These are phyloP conservation scores for Eriosoma lanigerum DNA, from an alignment of 1,140 invertebrate genomes.

Conservation along the genomic window DNA sequence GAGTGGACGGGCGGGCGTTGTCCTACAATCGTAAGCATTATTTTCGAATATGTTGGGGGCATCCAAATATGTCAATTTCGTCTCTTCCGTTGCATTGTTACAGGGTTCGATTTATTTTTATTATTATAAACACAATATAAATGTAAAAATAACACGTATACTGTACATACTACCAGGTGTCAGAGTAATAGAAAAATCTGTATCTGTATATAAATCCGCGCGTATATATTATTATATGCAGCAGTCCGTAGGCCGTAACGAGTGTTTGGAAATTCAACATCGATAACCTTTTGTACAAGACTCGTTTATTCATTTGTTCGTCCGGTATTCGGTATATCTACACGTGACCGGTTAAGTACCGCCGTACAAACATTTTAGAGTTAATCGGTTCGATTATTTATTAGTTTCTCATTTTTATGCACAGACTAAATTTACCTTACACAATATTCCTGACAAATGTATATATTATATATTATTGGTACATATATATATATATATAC, in stretches of 20 bases:
- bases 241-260: constrained; percentile 18
- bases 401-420: constrained; percentile 18
- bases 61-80: constrained; percentile 11
- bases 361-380: constrained; percentile 34
- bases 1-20: too few species aligned
- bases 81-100: not conserved
- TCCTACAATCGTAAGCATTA: not conserved
- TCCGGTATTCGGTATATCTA: not conserved
- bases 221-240: not conserved
- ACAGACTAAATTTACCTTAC: not conserved
- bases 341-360: constrained; percentile 43
- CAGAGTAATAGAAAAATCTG: constrained; percentile 28
- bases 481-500: not conserved
- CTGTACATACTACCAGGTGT: not conserved
- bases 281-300: constrained; percentile 16
- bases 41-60: not conserved
- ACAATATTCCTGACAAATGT: too few species aligned
- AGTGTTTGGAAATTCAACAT: constrained; percentile 36
- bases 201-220: not conserved
- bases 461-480: not conserved
- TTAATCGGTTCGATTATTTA: constrained; percentile 44
- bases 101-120: not conserved
- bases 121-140: not conserved
- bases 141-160: constrained; percentile 7
- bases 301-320: constrained; percentile 34